These are phyloP conservation scores for Distichodus sexfasciatus DNA, from an alignment of 2,797 vertebrate genomes.

Conservation along the genomic window DNA sequence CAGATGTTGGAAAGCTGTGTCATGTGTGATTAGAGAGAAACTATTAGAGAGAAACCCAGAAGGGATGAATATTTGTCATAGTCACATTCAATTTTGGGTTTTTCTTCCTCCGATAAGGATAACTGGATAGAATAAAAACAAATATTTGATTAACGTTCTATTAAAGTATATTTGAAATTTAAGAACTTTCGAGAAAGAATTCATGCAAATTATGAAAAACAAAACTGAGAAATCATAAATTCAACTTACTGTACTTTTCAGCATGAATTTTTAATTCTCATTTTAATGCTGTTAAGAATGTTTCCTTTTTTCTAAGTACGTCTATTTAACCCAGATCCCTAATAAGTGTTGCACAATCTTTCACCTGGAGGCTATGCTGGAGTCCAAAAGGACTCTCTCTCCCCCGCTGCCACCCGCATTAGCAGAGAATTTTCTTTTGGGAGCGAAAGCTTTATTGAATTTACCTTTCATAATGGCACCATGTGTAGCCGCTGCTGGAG, in stretches of 20 bases:
- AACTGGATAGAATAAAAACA: too few relatives aligned
- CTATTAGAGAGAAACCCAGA: too few relatives aligned
- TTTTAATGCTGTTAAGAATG: too few relatives aligned
- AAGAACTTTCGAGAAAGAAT: too few relatives aligned
- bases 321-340: not conserved
- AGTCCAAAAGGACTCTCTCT: slow-evolving; percentile 51
- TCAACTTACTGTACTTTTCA: not conserved
- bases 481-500: slow-evolving; percentile 63
- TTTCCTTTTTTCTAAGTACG: not conserved
- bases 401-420: slow-evolving; percentile 56
- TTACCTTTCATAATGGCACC: slow-evolving; percentile 75
- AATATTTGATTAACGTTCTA: too few relatives aligned
- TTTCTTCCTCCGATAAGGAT: too few relatives aligned
- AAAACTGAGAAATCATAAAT: too few relatives aligned
- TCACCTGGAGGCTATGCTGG: slow-evolving; percentile 55
- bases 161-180: too few relatives aligned
- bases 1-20: not conserved
- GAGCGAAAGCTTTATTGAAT: slow-evolving; percentile 70
- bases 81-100: too few relatives aligned
- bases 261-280: not conserved
- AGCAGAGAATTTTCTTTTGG: slow-evolving; percentile 58
- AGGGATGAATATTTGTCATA: too few relatives aligned
- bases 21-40: not conserved
- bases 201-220: too few relatives aligned
- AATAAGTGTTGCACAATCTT: slow-evolving; percentile 1